Base-by-base conservation (phyloP, 2,113 vertebrate species). In the Tautogolabrus adspersus region DNA sequence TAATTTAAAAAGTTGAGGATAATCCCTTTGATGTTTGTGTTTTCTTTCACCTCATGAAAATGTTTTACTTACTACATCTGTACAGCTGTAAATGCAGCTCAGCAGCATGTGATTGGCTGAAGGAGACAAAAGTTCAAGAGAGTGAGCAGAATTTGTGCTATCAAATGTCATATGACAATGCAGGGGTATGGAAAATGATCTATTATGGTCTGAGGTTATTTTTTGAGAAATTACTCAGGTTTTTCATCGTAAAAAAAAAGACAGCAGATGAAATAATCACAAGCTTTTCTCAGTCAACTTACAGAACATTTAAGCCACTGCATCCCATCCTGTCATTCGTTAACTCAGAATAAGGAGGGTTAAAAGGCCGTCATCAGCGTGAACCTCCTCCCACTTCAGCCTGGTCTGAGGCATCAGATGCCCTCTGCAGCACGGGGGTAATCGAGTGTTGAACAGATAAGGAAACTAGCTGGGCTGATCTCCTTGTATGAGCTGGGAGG, bases 401-500 rank as follows among this genome's bases (percentile, higher is more conserved):
- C 77, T 74, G 62, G 77, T 89, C 86, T 81, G 85, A 89, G 75
- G 87, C 88, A 86, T 88, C 80, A 82, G 84, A 86, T 91, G 85
- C 83, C 79, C 82, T 88, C 75, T 83, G 67, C 69, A 81, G 85
- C 52, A 23, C 85, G 49, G 85, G 30, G 73, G 81, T 92, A 91
- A 93, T 91, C 93, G 91, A 94, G 88, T 91, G 88, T 83, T 62
- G 78, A 79, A 51, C 85, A 88, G 93, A 94, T 94, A 94, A 94
- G 90, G 86, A 90, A 89, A 83, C 79, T 87, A 68, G 83, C 87
- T 66, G 83, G 62, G 61, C 64, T 81, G 83, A 89, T 89, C 69
- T 88, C 70, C 85, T 90, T 88, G 82, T 88, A 86, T 89, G 88
- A 88, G 79, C 23, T 8, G 82, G 78, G 75, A 70, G 81, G 74